Base-by-base conservation (phyloP, 2,888 invertebrate genomes). In the Empis stercorea region DNA sequence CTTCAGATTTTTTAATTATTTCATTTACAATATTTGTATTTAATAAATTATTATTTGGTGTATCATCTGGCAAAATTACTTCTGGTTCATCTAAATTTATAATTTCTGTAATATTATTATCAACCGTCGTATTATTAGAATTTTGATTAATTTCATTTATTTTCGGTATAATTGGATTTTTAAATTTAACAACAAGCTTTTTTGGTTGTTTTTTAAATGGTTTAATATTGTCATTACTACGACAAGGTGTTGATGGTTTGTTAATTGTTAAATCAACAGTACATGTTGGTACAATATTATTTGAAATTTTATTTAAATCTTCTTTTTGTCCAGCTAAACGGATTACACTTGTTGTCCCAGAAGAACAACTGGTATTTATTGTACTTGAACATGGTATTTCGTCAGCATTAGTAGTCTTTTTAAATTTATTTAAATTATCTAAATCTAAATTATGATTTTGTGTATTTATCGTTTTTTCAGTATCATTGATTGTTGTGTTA, bases 321-420 rank as follows among this genome's bases (percentile, higher is more conserved):
- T n/a, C 34, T n/a, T 34, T 34, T 34, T 34, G 13, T 51, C 62
- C 60, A 30, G 66, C 68, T 58, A 68, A 61, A 30, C 68, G 64
- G 50, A 68, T 68, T 30, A 68, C 68, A 53, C 68, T 68, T 43
- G 68, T 66, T 47, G 59, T 63, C 23, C 61, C 61, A 39, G 59
- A 53, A 14, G 56, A 52, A 32, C 46, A 38, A 2, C 47, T 17
- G 4, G 32, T 10, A 11, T 15, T 5, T 10, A 39, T 34, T 3
- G 11, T 32, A 13, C 42, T 32, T 27, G 37, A 32, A 42, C 32
- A 42, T 54, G 46, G 47, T 49, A 52, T 46, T 43, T 56, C 52
- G 42, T 54, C 55, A 57, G 57, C 56, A 56, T 57, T 56, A 45
- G 43, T 44, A 17, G 14, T 48, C 27, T 46, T 42, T 14, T 46